phyloP scores from a whole-genome alignment of 2,888 invertebrate species.

The Drosophila anomelani region DNA sequence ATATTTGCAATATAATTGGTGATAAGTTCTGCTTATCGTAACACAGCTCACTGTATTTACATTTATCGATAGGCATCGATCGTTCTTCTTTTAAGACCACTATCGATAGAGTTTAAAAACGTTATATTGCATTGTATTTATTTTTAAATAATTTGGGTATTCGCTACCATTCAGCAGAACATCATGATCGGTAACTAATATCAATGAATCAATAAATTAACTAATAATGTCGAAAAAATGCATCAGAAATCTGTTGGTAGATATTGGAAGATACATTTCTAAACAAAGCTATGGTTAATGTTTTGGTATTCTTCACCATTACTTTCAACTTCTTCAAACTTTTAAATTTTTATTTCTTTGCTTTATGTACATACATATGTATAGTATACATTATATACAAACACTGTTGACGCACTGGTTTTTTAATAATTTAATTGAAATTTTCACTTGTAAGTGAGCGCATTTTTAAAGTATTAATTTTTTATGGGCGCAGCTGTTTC shows the following conservation, averaged over 20 bases:
- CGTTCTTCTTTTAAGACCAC: background rate
- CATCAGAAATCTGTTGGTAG: background rate
- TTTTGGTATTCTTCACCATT: background rate
- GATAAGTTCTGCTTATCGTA: background rate
- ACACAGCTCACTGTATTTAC: background rate
- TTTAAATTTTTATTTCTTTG: background rate
- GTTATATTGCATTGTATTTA: background rate
- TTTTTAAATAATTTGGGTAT: background rate
- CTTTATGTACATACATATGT: no score
- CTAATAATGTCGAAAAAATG: background rate
- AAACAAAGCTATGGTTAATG: background rate
- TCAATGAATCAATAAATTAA: background rate
- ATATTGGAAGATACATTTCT: background rate
- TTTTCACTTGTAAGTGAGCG: background rate
- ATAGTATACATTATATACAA: no score
- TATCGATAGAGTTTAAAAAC: background rate
- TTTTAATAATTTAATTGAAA: background rate
- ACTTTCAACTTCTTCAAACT: background rate
- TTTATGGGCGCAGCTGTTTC: background rate
- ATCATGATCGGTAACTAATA: background rate
- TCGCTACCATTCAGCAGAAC: background rate
- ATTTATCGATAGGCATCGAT: constrained; percentile 1
- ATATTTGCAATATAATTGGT: background rate
- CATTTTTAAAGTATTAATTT: background rate
- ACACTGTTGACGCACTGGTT: no score